Base-by-base conservation (phyloP, 2,113 vertebrate genomes). In the Rhinichthys klamathensis region DNA sequence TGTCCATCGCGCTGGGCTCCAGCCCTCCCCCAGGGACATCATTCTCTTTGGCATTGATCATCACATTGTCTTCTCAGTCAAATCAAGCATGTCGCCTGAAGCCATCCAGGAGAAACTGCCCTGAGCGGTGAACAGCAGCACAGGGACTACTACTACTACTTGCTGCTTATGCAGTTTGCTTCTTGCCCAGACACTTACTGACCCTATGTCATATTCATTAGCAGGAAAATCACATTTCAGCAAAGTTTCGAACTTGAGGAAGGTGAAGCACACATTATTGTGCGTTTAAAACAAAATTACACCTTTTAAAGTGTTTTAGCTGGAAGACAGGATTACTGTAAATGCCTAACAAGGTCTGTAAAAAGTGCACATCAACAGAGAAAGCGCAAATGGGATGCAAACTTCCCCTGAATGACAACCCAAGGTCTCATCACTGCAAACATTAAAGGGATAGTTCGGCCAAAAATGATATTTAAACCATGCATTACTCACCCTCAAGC, bases 201-300 rank as follows among this genome's bases (percentile, higher is more conserved):
- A 60, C 56, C 82, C 78, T 1, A 23, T 30, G 30, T 63, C 23
- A 12, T 46, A 82, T 67, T 86, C 58, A 49, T 84, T 61, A 74
- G 16, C 54, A 27, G 9, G 27, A 32, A 44, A 80, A 61, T 70
- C 41, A 25, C 21, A 61, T 81, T 84, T 65, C 25, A 80, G 67
- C 23, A 6, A 84, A 73, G 27, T 60, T 84, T 13, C 7, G 3
- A 56, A 27, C 44, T 58, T 41, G n/a, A 80, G 30, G 51, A 67
- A 61, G n/a, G 41, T 30, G 69, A 63, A 21, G 46, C 46, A 21
- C 0, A 41, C 61, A 49, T 38, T 63, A 76, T 35, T 65, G 56
- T 75, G 25, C n/a, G 8, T 63, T 84, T 38, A 67, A 76, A 87
- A 78, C 46, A 32, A 78, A 78, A 84, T 87, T 80, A 87, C 46